Conservation (phyloP, 1,140 invertebrate genomes). For the Melanaphis sacchari region DNA sequence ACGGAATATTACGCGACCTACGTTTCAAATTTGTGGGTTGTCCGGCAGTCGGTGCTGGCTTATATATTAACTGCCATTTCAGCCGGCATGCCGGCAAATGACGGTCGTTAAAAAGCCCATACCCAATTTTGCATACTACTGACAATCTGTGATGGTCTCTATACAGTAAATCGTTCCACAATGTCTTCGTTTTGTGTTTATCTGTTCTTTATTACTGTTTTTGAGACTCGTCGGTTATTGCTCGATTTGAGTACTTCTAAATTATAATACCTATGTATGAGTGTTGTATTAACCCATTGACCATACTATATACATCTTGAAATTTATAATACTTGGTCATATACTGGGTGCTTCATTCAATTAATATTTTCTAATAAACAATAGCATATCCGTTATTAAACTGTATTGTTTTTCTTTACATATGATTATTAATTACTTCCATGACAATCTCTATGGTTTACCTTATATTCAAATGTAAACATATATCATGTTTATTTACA, state of each 20-base stretch:
- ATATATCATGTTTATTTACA: neutral
- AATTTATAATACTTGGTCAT: too few species aligned
- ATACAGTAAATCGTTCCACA: neutral
- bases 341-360: too few species aligned
- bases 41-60: neutral
- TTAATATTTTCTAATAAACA: neutral
- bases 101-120: neutral
- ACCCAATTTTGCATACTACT: neutral
- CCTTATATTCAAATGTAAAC: neutral
- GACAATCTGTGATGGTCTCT: neutral
- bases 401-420: neutral
- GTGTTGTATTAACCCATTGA: neutral
- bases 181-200: neutral
- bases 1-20: neutral
- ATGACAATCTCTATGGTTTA: neutral
- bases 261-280: neutral
- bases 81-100: too few species aligned
- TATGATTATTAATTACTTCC: neutral
- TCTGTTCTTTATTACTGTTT: neutral
- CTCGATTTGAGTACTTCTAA: neutral
- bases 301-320: too few species aligned
- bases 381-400: neutral
- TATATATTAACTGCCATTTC: neutral
- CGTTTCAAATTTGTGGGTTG: neutral
- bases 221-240: neutral